Evolutionary conservation across 2,888 invertebrate genomes (phyloP).

Genomic region (Craniophora ligustri): DNA sequence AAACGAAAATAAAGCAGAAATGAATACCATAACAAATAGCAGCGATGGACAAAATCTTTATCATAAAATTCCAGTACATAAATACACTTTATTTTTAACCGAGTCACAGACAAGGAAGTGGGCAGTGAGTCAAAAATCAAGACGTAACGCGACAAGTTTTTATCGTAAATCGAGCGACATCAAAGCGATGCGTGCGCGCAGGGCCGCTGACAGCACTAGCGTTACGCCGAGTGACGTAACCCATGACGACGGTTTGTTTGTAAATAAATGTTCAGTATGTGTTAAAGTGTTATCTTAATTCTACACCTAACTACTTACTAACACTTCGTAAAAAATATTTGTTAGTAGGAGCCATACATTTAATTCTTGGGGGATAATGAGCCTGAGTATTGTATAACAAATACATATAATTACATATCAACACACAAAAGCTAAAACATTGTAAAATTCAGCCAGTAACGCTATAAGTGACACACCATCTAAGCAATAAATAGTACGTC

Average conservation of each 20-base stretch:
- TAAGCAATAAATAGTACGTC: too few relatives aligned
- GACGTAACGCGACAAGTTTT: constrained; percentile 50
- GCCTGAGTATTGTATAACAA: too few relatives aligned
- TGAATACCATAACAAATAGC: too few relatives aligned
- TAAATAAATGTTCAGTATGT: constrained; percentile 32
- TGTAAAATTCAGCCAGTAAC: too few relatives aligned
- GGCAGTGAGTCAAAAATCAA: constrained; percentile 59
- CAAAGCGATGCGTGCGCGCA: constrained; percentile 59
- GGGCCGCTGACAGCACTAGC: constrained; percentile 22
- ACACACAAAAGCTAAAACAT: too few relatives aligned
- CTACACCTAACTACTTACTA: too few relatives aligned
- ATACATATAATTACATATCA: too few relatives aligned
- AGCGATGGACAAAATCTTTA: constrained; percentile 7
- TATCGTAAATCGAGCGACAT: constrained; percentile 68
- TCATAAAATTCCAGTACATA: constrained; percentile 14
- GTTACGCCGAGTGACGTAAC: constrained; percentile 37
- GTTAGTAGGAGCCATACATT: too few relatives aligned
- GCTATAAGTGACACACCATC: too few relatives aligned
- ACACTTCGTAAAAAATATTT: too few relatives aligned
- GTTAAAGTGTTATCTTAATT: constrained; percentile 23
- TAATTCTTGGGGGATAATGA: too few relatives aligned
- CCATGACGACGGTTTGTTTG: constrained; percentile 41
- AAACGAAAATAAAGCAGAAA: too few relatives aligned
- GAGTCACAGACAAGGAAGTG: constrained; percentile 46
- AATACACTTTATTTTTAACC: constrained; percentile 40